Evolutionary conservation across 37 sponge, comb jelly and placozoan genomes (phyloP).

Genomic region (Diacarnus erythraeanus): DNA sequence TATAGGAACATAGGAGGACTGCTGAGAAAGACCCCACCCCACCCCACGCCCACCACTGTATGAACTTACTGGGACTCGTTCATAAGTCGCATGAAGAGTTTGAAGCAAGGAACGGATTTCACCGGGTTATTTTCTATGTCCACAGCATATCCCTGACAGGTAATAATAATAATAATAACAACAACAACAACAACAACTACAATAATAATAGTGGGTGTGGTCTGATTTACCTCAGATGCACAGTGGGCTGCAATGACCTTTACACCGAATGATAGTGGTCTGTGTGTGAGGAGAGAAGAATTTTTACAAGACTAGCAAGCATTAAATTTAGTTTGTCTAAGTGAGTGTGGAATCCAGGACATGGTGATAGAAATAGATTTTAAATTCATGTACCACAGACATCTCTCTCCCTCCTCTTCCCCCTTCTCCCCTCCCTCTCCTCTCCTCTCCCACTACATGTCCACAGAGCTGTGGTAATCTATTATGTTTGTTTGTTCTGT

Average conservation of each 20-base stretch:
- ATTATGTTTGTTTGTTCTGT: no score
- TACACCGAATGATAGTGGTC: constrained; percentile 78
- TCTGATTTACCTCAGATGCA: constrained; percentile 71
- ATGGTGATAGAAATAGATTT: no score
- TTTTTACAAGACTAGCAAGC: background rate
- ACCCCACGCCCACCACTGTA: background rate
- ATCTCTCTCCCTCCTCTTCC: no score
- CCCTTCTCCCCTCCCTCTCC: no score
- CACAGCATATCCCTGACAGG: constrained; percentile 43
- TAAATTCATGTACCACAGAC: no score
- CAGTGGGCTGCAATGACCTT: constrained; percentile 91
- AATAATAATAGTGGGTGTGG: background rate
- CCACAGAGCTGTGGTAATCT: no score
- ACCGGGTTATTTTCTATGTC: constrained; percentile 44
- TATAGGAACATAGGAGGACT: constrained; percentile 7
- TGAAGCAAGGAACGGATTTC: constrained; percentile 48
- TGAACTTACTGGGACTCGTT: constrained; percentile 43
- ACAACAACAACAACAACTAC: no score
- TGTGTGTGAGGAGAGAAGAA: no score
- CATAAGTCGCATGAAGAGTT: constrained; percentile 76
- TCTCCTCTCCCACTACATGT: no score
- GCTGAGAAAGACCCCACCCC: background rate
- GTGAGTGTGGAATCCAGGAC: no score
- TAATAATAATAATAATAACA: background rate
- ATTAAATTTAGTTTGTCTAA: background rate